These are phyloP conservation scores for Agonopterix alstromeriana DNA, from an alignment of 2,888 invertebrate genomes.

Conservation along the genomic window DNA sequence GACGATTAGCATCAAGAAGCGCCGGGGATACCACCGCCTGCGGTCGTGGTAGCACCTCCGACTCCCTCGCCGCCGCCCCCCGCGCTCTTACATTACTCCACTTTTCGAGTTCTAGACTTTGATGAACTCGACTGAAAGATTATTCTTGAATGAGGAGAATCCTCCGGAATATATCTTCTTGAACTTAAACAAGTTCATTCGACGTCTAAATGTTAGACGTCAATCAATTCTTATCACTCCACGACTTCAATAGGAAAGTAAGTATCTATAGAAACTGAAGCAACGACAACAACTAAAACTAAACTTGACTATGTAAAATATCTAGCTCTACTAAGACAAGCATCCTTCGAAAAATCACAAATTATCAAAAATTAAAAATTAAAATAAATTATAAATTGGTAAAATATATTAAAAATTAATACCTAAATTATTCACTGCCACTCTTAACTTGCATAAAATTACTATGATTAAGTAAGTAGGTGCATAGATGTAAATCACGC, in stretches of 20 bases:
- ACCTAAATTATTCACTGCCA: conserved; percentile 41
- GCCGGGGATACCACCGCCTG: conserved; percentile 48
- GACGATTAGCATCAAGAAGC: conserved; percentile 80
- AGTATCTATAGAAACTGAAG: too few species aligned
- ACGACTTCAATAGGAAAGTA: too few species aligned
- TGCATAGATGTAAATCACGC: conserved; percentile 23
- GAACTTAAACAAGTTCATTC: too few species aligned
- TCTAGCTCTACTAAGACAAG: neutral
- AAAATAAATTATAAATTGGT: conserved; percentile 4
- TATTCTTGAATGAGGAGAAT: too few species aligned
- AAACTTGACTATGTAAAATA: neutral
- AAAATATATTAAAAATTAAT: conserved; percentile 16
- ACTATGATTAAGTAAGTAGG: conserved; percentile 12
- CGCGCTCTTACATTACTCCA: conserved; percentile 34
- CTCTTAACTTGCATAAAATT: conserved; percentile 32
- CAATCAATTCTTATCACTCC: too few species aligned
- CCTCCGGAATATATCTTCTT: too few species aligned
- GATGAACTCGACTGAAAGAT: conserved; percentile 58
- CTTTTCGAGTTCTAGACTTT: conserved; percentile 56
- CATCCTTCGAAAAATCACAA: neutral
- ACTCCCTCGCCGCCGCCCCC: conserved; percentile 58
- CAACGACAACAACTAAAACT: too few species aligned
- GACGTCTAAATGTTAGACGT: too few species aligned
- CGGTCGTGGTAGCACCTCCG: conserved; percentile 56
- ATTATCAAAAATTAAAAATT: neutral